Percentiles rank a stretch among this genome's conserved stretches.
These are phyloP conservation scores for Physocephala rufipes DNA, from an alignment of 2,888 invertebrate species.

Conservation along the genomic window DNA sequence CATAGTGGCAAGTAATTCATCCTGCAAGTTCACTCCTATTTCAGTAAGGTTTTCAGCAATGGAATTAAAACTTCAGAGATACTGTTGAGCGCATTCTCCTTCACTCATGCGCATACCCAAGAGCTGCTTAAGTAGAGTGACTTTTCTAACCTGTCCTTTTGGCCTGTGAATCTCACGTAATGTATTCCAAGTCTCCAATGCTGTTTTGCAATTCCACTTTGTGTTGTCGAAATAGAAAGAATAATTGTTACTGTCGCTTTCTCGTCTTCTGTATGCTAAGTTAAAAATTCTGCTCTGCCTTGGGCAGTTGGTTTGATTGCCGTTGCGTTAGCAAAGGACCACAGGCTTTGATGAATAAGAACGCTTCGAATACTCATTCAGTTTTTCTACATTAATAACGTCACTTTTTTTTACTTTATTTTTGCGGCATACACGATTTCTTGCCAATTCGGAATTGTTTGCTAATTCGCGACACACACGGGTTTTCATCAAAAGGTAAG, in stretches of 20 bases:
- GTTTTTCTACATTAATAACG: slow-evolving; percentile 33
- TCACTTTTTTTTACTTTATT: no score
- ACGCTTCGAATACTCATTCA: slow-evolving; percentile 29
- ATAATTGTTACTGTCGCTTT: slow-evolving; percentile 21
- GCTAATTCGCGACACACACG: no score
- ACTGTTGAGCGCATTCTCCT: slow-evolving; percentile 14
- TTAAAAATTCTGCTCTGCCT: not conserved
- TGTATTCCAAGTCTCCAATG: slow-evolving; percentile 38
- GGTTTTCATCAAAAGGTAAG: no score
- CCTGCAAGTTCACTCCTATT: slow-evolving; percentile 22
- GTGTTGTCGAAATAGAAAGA: slow-evolving; percentile 33
- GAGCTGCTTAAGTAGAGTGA: slow-evolving; percentile 30
- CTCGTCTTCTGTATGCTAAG: slow-evolving; percentile 12
- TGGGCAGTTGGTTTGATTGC: not conserved
- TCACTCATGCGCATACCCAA: slow-evolving; percentile 24
- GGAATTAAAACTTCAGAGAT: slow-evolving; percentile 17
- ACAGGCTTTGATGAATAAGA: slow-evolving; percentile 19
- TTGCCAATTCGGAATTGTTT: no score
- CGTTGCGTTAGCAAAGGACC: slow-evolving; percentile 2
- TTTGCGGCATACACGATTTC: no score
- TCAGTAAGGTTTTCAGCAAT: slow-evolving; percentile 27
- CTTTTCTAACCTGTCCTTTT: slow-evolving; percentile 37
- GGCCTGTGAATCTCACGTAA: slow-evolving; percentile 31
- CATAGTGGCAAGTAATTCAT: slow-evolving; percentile 34
- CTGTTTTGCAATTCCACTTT: slow-evolving; percentile 39